Base-by-base conservation (phyloP, 2,113 vertebrate genomes). In the Reinhardtius hippoglossoides region DNA sequence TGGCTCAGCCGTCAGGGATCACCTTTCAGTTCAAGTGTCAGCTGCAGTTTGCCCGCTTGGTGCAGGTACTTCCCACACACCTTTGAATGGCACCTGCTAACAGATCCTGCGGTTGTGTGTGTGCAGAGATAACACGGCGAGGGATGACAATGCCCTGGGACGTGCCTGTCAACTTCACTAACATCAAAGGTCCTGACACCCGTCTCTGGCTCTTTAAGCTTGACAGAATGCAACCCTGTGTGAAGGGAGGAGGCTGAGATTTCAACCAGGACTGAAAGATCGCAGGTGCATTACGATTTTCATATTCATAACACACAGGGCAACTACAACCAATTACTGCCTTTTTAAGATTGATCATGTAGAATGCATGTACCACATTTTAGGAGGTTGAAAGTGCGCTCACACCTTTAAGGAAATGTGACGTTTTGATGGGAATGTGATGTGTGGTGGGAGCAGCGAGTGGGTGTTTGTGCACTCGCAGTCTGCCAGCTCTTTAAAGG, bases 21-120 rank as follows among this genome's bases (percentile, higher is more conserved):
- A 65, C 37, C 67, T 72, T 84, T 62, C 52, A 71, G 76, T 46
- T 80, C 35, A 78, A 76, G 89, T 85, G 78, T 78, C 82, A 64
- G 31, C 80, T 35, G 23, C 64, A 65, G 67, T 78, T 81, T 81
- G 54, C 74, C 57, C 72, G 56, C 56, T 66, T 35, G 40, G 66
- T 37, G 68, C 55, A 71, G 74, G 46, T 80, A 54, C 84, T 81
- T 82, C 71, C 69, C 63, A 35, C 74, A 71, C 58, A 84, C 75
- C 74, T 81, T 83, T 79, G 79, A 88, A 74, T 81, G 88, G 65
- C 84, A 87, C 78, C 82, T 88, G 87, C 80, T 90, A 71, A 88
- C 79, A 86, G 79, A 84, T 83, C 80, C 71, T 4, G 46, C 81
- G 66, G 80, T 83, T 89, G 81, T 86, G 71, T 86, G 71, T 82